phyloP scores from a whole-genome alignment of 1,140 invertebrate species.

The Drosophila willistoni region DNA sequence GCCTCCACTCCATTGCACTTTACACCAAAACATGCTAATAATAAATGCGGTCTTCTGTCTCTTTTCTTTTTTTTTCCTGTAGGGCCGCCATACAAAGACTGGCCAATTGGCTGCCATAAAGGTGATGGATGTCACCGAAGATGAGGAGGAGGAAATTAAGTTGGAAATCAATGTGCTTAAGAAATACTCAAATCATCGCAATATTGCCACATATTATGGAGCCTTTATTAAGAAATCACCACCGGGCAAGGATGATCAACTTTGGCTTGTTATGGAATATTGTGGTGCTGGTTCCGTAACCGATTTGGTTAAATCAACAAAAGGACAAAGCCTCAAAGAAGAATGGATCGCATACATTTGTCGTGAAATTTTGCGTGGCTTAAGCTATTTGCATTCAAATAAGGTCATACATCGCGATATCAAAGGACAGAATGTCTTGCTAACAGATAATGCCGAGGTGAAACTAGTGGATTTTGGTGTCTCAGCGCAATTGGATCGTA shows the following conservation, averaged over 20 bases:
- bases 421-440: slow-evolving; percentile 99
- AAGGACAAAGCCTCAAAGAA: slow-evolving; percentile 98
- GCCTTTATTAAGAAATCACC: slow-evolving; percentile 99
- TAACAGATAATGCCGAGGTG: slow-evolving; percentile 99
- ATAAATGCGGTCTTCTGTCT: not conserved
- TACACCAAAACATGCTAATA: too few relatives aligned
- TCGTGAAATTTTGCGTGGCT: slow-evolving; percentile 97
- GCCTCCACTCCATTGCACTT: slow-evolving; percentile 1
- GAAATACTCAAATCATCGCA: slow-evolving; percentile 99
- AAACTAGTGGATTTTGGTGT: slow-evolving; percentile 99
- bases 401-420: slow-evolving; percentile 99
- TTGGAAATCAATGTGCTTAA: slow-evolving; percentile 99
- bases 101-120: slow-evolving; percentile 99
- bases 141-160: slow-evolving; percentile 99
- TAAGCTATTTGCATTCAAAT: slow-evolving; percentile 98
- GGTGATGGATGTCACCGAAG: slow-evolving; percentile 99
- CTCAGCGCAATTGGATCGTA: slow-evolving; percentile 98
- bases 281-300: slow-evolving; percentile 99
- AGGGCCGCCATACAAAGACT: slow-evolving; percentile 99
- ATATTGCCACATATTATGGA: slow-evolving; percentile 99
- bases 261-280: slow-evolving; percentile 99
- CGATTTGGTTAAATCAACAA: slow-evolving; percentile 99
- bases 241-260: slow-evolving; percentile 99
- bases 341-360: slow-evolving; percentile 99
- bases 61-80: slow-evolving; percentile 17